These are phyloP conservation scores for Dexiosoma caninum DNA, from an alignment of 2,888 invertebrate species.

Conservation along the genomic window DNA sequence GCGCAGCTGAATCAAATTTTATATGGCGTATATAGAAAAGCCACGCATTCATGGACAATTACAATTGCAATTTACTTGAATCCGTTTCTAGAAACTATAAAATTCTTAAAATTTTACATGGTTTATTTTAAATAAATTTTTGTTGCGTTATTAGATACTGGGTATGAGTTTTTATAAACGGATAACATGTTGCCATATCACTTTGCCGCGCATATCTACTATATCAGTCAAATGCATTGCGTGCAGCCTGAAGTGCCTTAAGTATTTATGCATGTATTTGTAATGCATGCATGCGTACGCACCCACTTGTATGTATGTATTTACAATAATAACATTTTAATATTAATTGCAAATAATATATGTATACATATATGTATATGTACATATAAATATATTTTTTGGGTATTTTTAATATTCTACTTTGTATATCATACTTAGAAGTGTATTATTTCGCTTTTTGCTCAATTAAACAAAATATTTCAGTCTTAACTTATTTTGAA, in stretches of 20 bases:
- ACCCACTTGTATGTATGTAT: neutral
- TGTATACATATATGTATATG: neutral
- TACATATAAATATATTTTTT: neutral
- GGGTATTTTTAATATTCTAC: neutral
- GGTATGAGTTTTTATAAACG: no score
- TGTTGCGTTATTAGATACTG: no score
- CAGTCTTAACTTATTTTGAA: constrained; percentile 58
- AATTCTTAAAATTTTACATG: no score
- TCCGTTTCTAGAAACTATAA: no score
- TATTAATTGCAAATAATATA: neutral
- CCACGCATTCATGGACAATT: no score
- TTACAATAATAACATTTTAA: neutral
- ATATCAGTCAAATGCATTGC: no score
- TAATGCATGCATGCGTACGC: no score
- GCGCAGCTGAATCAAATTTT: no score
- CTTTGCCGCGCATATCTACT: neutral
- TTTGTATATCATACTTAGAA: neutral
- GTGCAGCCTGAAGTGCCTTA: neutral
- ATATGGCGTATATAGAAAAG: no score
- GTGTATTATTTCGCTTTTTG: neutral
- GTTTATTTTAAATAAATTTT: no score
- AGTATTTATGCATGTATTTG: neutral
- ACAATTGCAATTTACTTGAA: no score
- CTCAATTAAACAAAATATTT: constrained; percentile 35
- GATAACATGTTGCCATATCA: neutral